Base-by-base conservation (phyloP, 37 sponge, comb jelly and placozoan genomes). In the Diacarnus erythraeanus region DNA sequence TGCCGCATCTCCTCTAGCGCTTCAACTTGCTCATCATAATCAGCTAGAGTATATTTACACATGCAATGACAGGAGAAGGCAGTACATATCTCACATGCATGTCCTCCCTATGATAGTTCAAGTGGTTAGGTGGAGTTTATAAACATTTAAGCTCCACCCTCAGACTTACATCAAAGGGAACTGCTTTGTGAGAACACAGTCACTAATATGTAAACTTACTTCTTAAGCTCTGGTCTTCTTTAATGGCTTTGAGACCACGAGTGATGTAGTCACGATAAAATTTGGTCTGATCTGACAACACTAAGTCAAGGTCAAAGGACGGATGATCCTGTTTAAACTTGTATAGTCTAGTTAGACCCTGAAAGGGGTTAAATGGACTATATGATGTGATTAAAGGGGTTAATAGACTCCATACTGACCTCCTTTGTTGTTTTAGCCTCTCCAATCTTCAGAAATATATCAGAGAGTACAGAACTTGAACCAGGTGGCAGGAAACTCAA, bases 191-290 rank as follows among this genome's bases (percentile, higher is more conserved):
- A n/a, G n/a, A n/a, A n/a, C n/a, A n/a, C n/a, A n/a, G n/a, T n/a
- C n/a, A n/a, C n/a, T n/a, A n/a, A n/a, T n/a, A n/a, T n/a, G n/a
- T n/a, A n/a, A n/a, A n/a, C n/a, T n/a, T n/a, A n/a, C n/a, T n/a
- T n/a, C n/a, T n/a, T n/a, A n/a, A n/a, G n/a, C n/a, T 12, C 51
- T 12, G 51, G 4, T 60, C 66, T 5, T 65, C 66, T 30, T 30
- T 20, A 5, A 65, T 31, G 34, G 35, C 15, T 18, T 10, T 31
- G 35, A 65, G 35, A 31, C 66, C 66, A 30, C 34, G 29, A 2
- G 17, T 31, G 34, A 65, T 65, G 35, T 65, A 65, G 3, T 65
- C 66, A 25, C 66, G 30, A 30, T 65, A 65, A 65, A 31, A 65
- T 10, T 65, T 20, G 9, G 66, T 65, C 66, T 65, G 66, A 30